Conservation (phyloP, 2,888 invertebrate genomes). For the Drosophila monieri region DNA sequence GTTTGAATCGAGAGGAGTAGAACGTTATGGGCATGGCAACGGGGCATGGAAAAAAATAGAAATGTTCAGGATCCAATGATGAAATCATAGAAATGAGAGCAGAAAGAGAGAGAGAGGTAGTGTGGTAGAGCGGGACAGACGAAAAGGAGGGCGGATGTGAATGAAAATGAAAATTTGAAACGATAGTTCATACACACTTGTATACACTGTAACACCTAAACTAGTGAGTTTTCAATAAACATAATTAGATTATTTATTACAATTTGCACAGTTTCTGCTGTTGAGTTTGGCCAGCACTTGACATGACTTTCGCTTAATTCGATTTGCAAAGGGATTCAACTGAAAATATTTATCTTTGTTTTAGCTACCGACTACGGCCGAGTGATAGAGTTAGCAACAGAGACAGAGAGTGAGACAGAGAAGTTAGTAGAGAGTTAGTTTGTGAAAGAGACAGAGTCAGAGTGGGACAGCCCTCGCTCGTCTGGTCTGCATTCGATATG, state of each 20-base stretch:
- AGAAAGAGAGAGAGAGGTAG: constrained; percentile 10
- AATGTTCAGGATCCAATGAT: constrained; percentile 30
- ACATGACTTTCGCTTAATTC: constrained; percentile 1
- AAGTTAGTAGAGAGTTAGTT: constrained; percentile 28
- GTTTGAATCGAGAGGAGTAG: constrained; percentile 17
- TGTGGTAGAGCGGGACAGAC: constrained; percentile 11
- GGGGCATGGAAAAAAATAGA: constrained; percentile 12
- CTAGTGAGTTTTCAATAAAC: constrained; percentile 66
- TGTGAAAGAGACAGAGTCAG: constrained; percentile 9
- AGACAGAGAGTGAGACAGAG: constrained; percentile 36
- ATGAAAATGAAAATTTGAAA: constrained; percentile 47
- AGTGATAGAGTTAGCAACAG: constrained; percentile 29
- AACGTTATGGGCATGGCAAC: constrained; percentile 31
- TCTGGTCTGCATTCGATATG: not conserved
- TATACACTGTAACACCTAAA: constrained; percentile 80
- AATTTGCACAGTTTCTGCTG: constrained; percentile 81
- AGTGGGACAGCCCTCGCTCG: constrained; percentile 14
- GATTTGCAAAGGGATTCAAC: constrained; percentile 57
- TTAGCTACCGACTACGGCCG: constrained; percentile 32
- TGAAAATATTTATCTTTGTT: constrained; percentile 45
- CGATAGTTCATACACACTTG: constrained; percentile 65
- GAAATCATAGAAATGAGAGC: constrained; percentile 38
- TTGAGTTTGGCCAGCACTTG: constrained; percentile 10
- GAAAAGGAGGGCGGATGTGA: not conserved
- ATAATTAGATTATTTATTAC: constrained; percentile 68